Evolutionary conservation across 2,888 invertebrate species (phyloP).

Genomic region (Apotomis capreana): DNA sequence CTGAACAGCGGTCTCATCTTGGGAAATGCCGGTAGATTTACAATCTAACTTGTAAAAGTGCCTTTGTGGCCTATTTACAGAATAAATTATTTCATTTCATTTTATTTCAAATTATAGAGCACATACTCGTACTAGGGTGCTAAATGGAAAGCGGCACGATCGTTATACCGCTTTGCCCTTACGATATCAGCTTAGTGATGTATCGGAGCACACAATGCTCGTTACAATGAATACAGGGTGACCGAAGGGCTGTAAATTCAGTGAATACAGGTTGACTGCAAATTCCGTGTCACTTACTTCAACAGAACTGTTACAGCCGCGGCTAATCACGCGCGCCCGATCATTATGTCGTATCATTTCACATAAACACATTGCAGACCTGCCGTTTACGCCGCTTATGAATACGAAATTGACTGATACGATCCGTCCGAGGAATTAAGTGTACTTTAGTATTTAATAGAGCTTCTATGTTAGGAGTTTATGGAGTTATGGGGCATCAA

Average conservation of each 20-base stretch:
- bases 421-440: background rate
- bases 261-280: background rate
- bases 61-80: too few relatives aligned
- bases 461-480: background rate
- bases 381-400: background rate
- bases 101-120: too few relatives aligned
- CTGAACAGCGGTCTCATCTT: too few relatives aligned
- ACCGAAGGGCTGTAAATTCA: too few relatives aligned
- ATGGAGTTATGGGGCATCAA: too few relatives aligned
- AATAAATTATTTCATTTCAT: too few relatives aligned
- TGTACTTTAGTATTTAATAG: background rate
- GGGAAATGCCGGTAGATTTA: too few relatives aligned
- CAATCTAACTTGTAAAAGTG: too few relatives aligned
- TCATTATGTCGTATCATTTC: conserved; percentile 19
- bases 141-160: too few relatives aligned
- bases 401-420: conserved; percentile 1
- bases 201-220: background rate
- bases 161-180: too few relatives aligned
- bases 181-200: background rate
- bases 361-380: conserved; percentile 25
- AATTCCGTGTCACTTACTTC: background rate
- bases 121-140: too few relatives aligned
- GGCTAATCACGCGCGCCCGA: conserved; percentile 40
- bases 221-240: background rate
- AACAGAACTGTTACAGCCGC: conserved; percentile 55